A percentile compares a stretch with the other conserved stretches of the same genome.
Conservation (phyloP, 2,888 invertebrate genomes). For the Drosophila conformis region DNA sequence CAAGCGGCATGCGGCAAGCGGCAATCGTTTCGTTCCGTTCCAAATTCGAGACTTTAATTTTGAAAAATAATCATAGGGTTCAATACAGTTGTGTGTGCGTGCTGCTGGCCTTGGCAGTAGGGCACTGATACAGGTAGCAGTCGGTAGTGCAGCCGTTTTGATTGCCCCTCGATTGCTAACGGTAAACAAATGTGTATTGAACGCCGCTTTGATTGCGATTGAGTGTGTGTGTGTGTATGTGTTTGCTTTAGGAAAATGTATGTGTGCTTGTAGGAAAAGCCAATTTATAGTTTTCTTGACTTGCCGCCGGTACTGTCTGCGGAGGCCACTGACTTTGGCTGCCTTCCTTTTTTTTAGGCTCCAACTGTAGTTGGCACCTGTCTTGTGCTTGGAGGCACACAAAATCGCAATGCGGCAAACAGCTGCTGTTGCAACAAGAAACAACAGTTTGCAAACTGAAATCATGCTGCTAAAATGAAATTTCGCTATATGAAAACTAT, state of each 20-base stretch:
- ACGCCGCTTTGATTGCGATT: background rate
- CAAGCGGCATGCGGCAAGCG: slow-evolving; percentile 28
- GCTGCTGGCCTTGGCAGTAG: slow-evolving; percentile 72
- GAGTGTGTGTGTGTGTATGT: background rate
- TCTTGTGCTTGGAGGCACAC: slow-evolving; percentile 50
- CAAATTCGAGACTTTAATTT: slow-evolving; percentile 59
- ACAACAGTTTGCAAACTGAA: background rate
- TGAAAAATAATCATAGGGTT: slow-evolving; percentile 70
- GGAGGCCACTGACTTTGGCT: slow-evolving; percentile 13
- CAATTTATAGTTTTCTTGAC: slow-evolving; percentile 7
- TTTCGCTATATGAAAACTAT: background rate
- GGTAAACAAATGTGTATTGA: slow-evolving; percentile 54
- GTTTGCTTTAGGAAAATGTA: slow-evolving; percentile 1
- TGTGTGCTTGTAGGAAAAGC: slow-evolving; percentile 9
- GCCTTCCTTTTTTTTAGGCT: background rate
- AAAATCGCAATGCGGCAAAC: slow-evolving; percentile 12
- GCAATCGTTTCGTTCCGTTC: slow-evolving; percentile 16
- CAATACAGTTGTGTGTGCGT: slow-evolving; percentile 30
- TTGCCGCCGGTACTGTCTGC: background rate
- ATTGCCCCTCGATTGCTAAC: slow-evolving; percentile 63
- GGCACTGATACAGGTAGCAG: slow-evolving; percentile 41
- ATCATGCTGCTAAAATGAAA: background rate
- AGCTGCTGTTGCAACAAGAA: slow-evolving; percentile 20
- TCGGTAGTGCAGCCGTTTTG: slow-evolving; percentile 60
- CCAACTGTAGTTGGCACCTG: slow-evolving; percentile 45